Evolutionary conservation across 92 coral and sea anemone genomes (phyloP).

Genomic region (Parazoanthus atlanticus): DNA sequence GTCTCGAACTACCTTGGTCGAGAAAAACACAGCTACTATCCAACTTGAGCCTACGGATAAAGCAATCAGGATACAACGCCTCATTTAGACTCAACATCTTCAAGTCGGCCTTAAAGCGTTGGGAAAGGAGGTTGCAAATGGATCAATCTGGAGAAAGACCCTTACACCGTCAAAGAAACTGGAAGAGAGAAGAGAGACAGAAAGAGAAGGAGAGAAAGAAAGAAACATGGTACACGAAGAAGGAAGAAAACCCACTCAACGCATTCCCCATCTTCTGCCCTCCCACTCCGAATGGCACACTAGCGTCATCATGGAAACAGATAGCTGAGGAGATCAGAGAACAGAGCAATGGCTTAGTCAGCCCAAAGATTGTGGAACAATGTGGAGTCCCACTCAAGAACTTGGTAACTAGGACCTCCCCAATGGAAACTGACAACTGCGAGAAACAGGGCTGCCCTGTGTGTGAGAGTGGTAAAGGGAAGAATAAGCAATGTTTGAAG

Average conservation of each 20-base stretch:
- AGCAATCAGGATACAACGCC: constrained; percentile 23
- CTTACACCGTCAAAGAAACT: constrained; percentile 28
- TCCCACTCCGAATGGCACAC: constrained; percentile 24
- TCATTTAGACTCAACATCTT: constrained; percentile 28
- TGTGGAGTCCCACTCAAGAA: constrained; percentile 11
- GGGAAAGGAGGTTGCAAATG: constrained; percentile 32
- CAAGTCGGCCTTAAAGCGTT: constrained; percentile 23
- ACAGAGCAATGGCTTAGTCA: constrained; percentile 23
- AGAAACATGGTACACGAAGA: too few species aligned
- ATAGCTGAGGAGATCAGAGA: constrained; percentile 38
- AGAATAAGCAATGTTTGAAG: too few species aligned
- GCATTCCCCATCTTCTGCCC: constrained; percentile 34
- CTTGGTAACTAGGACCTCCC: constrained; percentile 9
- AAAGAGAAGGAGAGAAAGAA: background rate
- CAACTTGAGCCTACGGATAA: constrained; percentile 38
- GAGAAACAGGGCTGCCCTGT: constrained; percentile 11
- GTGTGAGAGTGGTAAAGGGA: too few species aligned
- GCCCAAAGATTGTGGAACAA: constrained; percentile 38
- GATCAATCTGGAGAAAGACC: constrained; percentile 43
- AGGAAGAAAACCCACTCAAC: constrained; percentile 14
- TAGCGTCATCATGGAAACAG: constrained; percentile 25
- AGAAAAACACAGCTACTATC: constrained; percentile 18
- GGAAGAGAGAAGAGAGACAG: constrained; percentile 34
- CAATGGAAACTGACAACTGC: constrained; percentile 15
- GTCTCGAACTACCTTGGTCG: constrained; percentile 24